phyloP scores from a whole-genome alignment of 2,888 invertebrate species.

The Scaeva pyrastri region DNA sequence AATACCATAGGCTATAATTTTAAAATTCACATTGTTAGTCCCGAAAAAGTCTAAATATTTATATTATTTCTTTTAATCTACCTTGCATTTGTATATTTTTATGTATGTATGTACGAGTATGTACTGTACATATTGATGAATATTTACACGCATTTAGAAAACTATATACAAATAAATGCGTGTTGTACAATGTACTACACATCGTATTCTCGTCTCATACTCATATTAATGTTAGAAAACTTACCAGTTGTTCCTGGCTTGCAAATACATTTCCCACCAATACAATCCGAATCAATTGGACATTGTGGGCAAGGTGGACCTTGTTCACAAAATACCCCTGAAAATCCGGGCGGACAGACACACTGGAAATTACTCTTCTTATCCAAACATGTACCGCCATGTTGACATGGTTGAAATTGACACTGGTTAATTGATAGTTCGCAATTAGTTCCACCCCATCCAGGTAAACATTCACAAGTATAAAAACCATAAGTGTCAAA shows the following conservation, averaged over 20 bases:
- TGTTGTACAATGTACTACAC: too few relatives aligned
- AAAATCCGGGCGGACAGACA: conserved; percentile 88
- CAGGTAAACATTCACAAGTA: conserved; percentile 90
- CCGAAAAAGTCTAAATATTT: too few relatives aligned
- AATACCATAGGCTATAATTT: too few relatives aligned
- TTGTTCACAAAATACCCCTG: conserved; percentile 82
- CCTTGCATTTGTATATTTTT: too few relatives aligned
- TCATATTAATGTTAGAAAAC: conserved; percentile 52
- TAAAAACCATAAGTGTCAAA: conserved; percentile 93
- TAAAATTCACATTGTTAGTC: too few relatives aligned
- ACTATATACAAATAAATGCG: too few relatives aligned
- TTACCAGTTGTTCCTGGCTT: conserved; percentile 83
- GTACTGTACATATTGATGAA: too few relatives aligned
- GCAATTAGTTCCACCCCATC: conserved; percentile 92
- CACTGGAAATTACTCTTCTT: conserved; percentile 87
- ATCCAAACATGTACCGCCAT: conserved; percentile 89
- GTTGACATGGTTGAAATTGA: conserved; percentile 89
- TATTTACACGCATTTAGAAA: too few relatives aligned
- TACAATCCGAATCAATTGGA: conserved; percentile 88
- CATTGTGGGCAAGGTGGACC: conserved; percentile 85
- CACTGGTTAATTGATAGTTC: conserved; percentile 87
- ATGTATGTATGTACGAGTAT: too few relatives aligned
- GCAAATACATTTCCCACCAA: conserved; percentile 85
- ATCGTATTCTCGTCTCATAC: too few relatives aligned
- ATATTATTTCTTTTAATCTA: too few relatives aligned